Evolutionary conservation across 2,113 vertebrate genomes (phyloP).

Genomic region (Xenopus laevis): DNA sequence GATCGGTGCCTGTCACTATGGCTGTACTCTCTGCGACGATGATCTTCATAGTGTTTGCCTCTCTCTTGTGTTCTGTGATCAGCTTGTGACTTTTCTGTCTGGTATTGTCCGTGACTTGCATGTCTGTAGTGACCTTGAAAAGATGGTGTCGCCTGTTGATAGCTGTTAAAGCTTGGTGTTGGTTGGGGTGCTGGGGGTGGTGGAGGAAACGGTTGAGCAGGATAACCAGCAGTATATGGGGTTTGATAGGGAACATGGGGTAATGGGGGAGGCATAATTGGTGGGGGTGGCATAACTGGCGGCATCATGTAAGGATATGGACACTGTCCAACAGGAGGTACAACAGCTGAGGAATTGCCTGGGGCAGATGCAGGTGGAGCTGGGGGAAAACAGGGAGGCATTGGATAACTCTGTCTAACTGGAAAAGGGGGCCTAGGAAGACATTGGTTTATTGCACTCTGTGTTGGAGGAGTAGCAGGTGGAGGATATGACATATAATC

Average conservation of each 20-base stretch:
- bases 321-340: slow-evolving; percentile 66
- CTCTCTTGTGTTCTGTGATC: slow-evolving; percentile 79
- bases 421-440: slow-evolving; percentile 76
- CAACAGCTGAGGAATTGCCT: slow-evolving; percentile 56
- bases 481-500: slow-evolving; percentile 87
- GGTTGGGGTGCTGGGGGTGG: slow-evolving; percentile 68
- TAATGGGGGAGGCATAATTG: slow-evolving; percentile 65
- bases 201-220: slow-evolving; percentile 67
- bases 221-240: slow-evolving; percentile 76
- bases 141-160: slow-evolving; percentile 67
- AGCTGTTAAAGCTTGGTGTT: slow-evolving; percentile 72
- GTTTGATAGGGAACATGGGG: slow-evolving; percentile 80
- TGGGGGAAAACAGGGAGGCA: slow-evolving; percentile 83
- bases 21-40: slow-evolving; percentile 75
- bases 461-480: slow-evolving; percentile 68
- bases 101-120: slow-evolving; percentile 65
- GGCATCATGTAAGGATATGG: slow-evolving; percentile 85
- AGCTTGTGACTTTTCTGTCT: slow-evolving; percentile 66
- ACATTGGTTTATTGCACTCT: slow-evolving; percentile 72
- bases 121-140: slow-evolving; percentile 74
- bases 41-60: slow-evolving; percentile 76
- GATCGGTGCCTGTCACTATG: slow-evolving; percentile 75
- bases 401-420: slow-evolving; percentile 76
- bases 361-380: slow-evolving; percentile 64
- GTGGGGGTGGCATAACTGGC: slow-evolving; percentile 67